Base-by-base conservation (phyloP, 2,888 invertebrate genomes). In the Exephanes ischioxanthus region DNA sequence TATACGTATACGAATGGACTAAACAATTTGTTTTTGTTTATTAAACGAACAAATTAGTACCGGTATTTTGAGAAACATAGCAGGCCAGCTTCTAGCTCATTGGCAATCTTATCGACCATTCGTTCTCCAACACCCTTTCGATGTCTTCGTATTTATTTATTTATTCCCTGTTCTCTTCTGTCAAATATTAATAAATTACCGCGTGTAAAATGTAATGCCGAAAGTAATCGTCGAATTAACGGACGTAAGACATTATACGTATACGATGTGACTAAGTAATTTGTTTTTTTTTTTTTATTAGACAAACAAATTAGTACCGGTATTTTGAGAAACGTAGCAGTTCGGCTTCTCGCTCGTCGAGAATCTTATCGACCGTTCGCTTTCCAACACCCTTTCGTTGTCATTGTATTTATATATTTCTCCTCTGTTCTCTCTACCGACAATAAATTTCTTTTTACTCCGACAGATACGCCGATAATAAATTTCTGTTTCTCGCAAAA, bases 361-460 rank as follows among this genome's bases (percentile, higher is more conserved):
- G 26, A 67, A 77, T 66, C 16, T 71, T 70, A 53, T 45, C 63
- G 51, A 82, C 53, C 45, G 41, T 79, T 1, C 3, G 37, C 53
- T 66, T 41, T 41, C n/a, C n/a, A 3, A 1, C 37, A 53, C 33
- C 53, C 26, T 48, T n/a, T n/a, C 33, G 51, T 55, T 55, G 55
- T 45, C 45, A 14, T 14, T 45, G 45, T 14, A 14, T 14, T 45
- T 3, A 45, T 45, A 14, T 66, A 51, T 51, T 51, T 30, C 53
- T n/a, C 26, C 22, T 33, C 11, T 53, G 33, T 63, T n/a, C 26
- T 67, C 11, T 19, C 7, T 19, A 26, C 3, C 30, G 22, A 68
- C 19, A 58, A 66, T n/a, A 4, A 53, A n/a, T 76, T 26, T 22
- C 22, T 14, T n/a, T n/a, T 53, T 53, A 19, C 22, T 3, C 0